Evolutionary conservation across 2,113 vertebrate genomes (phyloP).

Genomic region (Colinus virginianus): DNA sequence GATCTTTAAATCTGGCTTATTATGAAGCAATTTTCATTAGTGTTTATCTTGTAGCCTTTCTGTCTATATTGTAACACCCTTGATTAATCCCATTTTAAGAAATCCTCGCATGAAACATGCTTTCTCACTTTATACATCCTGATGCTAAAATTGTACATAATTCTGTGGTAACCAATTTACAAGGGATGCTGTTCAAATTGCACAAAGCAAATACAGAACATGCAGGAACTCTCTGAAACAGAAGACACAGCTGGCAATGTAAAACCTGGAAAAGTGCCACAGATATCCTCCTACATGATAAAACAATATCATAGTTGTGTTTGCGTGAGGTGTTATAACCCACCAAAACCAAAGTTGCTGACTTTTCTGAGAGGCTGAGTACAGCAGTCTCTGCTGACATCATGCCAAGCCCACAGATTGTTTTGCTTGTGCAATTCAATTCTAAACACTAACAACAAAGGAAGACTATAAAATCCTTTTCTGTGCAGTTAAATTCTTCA

Average conservation of each 20-base stretch:
- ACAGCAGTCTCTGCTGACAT: neutral
- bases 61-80: neutral
- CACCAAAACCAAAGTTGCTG: neutral
- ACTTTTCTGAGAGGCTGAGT: neutral
- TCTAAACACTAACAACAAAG: conserved; percentile 1
- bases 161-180: neutral
- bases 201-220: neutral
- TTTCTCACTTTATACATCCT: neutral
- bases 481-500: neutral
- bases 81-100: neutral
- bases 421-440: neutral
- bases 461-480: neutral
- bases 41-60: neutral
- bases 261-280: neutral
- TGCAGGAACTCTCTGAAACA: neutral
- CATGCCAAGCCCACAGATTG: neutral
- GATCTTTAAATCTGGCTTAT: neutral
- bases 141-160: neutral
- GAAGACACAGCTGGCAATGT: neutral
- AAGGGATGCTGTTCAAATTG: neutral
- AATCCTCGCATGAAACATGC: neutral
- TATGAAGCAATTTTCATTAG: neutral
- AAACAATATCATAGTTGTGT: neutral
- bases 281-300: neutral
- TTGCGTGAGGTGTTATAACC: neutral